These are phyloP conservation scores for Drosophila asahinai DNA, from an alignment of 1,140 invertebrate species.

Conservation along the genomic window DNA sequence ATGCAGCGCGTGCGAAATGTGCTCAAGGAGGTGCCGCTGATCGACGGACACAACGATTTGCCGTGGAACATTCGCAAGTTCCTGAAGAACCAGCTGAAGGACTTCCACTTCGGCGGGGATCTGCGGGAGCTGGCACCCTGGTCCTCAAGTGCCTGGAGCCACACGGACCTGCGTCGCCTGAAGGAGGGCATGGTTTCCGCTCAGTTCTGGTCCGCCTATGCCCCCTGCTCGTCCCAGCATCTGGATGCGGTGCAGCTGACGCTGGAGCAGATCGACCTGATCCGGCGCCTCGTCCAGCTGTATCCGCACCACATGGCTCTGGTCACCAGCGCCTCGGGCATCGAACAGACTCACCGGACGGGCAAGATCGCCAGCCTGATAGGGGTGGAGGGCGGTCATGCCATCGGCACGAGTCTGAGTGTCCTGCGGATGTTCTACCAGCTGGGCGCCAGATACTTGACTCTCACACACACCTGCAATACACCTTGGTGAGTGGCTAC, in stretches of 20 bases:
- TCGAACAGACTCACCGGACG: conserved; percentile 87
- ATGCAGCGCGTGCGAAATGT: conserved; percentile 86
- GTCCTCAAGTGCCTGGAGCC: conserved; percentile 92
- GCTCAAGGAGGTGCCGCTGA: conserved; percentile 87
- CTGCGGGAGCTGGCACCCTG: conserved; percentile 89
- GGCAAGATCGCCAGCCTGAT: conserved; percentile 91
- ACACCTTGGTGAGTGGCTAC: conserved; percentile 90
- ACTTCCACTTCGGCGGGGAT: conserved; percentile 90
- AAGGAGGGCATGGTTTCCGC: conserved; percentile 91
- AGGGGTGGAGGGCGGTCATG: conserved; percentile 94
- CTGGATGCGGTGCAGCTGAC: conserved; percentile 94
- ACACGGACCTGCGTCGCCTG: conserved; percentile 91
- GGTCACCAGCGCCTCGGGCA: conserved; percentile 90
- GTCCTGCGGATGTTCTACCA: conserved; percentile 93
- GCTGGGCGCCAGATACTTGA: conserved; percentile 93
- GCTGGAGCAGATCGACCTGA: conserved; percentile 94
- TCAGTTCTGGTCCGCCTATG: conserved; percentile 96
- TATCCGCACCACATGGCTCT: conserved; percentile 92
- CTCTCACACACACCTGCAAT: conserved; percentile 94
- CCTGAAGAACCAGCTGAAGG: conserved; percentile 90
- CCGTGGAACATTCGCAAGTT: conserved; percentile 94
- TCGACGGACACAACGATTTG: conserved; percentile 92
- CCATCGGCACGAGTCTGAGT: conserved; percentile 92
- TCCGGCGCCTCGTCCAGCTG: conserved; percentile 92
- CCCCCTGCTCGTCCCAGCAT: conserved; percentile 93